phyloP scores from a whole-genome alignment of 64 coral and sea anemone genomes.

The Pocillopora damicornis region DNA sequence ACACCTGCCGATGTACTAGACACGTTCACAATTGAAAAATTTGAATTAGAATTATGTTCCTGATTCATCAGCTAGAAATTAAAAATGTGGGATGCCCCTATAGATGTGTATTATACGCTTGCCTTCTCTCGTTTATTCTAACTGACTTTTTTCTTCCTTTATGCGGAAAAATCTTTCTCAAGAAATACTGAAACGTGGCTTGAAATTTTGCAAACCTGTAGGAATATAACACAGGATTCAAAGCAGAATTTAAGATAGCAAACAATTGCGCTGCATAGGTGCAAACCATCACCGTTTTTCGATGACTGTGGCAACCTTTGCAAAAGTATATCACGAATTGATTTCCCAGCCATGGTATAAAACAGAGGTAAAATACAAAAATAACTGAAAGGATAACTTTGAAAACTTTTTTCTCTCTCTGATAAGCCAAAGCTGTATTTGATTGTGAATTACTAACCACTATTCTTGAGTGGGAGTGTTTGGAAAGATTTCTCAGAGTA shows the following conservation, averaged over 20 bases:
- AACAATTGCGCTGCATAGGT: background rate
- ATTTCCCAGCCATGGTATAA: background rate
- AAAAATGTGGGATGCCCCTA: background rate
- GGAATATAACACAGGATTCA: background rate
- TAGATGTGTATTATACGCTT: background rate
- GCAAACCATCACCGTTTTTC: background rate
- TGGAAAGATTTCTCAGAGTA: background rate
- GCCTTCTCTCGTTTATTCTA: background rate
- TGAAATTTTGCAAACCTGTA: conserved; percentile 10
- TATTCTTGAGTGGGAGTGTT: background rate
- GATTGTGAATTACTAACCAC: background rate
- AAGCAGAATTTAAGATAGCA: background rate
- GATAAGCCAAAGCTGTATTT: background rate
- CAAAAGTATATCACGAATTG: conserved; percentile 4
- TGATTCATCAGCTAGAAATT: background rate
- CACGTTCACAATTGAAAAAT: too few relatives aligned
- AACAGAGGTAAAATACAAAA: background rate
- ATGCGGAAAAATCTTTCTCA: background rate
- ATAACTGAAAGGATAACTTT: conserved; percentile 8
- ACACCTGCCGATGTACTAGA: too few relatives aligned
- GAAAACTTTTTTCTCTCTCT: conserved; percentile 22
- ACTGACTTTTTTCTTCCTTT: background rate
- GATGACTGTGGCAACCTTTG: background rate
- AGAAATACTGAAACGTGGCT: background rate
- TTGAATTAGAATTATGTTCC: background rate